phyloP scores from a whole-genome alignment of 2,797 vertebrate genomes.

The Gobio occitaniae region DNA sequence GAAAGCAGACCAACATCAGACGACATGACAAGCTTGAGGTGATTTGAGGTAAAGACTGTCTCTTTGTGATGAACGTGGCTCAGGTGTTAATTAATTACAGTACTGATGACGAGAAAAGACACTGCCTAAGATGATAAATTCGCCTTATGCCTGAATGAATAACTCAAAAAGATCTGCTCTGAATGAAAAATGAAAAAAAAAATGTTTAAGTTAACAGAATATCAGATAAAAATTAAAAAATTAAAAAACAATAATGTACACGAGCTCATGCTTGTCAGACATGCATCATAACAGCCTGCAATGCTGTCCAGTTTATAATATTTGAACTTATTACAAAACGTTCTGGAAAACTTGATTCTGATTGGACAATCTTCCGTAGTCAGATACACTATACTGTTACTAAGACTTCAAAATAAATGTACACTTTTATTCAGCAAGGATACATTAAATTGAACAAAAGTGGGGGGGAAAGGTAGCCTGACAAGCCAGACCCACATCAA shows the following conservation, averaged over 20 bases:
- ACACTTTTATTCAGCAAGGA: not conserved
- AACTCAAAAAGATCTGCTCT: not conserved
- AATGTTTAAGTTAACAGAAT: not conserved
- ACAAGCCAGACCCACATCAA: too few species aligned
- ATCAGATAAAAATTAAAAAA: not conserved
- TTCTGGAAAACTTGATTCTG: not conserved
- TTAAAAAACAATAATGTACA: not conserved
- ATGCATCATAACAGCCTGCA: not conserved
- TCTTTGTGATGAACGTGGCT: conserved; percentile 61
- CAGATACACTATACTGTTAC: not conserved
- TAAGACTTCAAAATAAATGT: too few species aligned
- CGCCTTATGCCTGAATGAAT: not conserved
- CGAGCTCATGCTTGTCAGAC: not conserved
- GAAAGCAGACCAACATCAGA: conserved; percentile 49
- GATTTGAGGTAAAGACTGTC: conserved; percentile 75
- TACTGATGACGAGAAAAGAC: conserved; percentile 13
- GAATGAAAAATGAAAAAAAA: not conserved
- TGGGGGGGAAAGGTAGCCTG: too few species aligned
- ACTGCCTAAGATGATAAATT: not conserved
- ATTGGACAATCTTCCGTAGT: not conserved
- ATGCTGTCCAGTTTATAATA: not conserved
- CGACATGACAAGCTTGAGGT: conserved; percentile 59
- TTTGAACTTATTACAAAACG: not conserved
- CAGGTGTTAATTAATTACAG: conserved; percentile 26
- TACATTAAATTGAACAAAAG: not conserved